Evolutionary conservation across 2,113 vertebrate species (phyloP).

Genomic region (Caranx melampygus): DNA sequence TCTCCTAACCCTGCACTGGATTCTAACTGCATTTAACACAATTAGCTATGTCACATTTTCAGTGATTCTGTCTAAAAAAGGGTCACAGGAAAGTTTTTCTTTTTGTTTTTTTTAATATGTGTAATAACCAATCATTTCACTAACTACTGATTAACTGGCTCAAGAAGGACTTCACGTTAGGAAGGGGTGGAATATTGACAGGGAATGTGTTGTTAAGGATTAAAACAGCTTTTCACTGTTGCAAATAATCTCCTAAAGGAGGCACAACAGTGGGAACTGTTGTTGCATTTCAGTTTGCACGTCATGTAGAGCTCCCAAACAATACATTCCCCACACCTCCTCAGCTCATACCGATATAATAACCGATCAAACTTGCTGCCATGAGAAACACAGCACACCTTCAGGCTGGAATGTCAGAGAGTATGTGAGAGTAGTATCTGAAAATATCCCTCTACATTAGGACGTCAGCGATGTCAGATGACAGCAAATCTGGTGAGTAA

Average conservation of each 20-base stretch:
- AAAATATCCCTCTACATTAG: conserved; percentile 66
- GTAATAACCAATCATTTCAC: conserved; percentile 38
- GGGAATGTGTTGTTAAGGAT: conserved; percentile 38
- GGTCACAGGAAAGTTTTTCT: neutral
- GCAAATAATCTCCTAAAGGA: conserved; percentile 42
- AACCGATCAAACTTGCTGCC: conserved; percentile 21
- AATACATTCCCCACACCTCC: conserved; percentile 36
- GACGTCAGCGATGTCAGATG: conserved; percentile 76
- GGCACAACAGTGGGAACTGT: neutral
- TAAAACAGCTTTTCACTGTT: conserved; percentile 25
- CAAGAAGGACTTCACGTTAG: neutral
- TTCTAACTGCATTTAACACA: conserved; percentile 10
- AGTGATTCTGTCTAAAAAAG: conserved; percentile 3
- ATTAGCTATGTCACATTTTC: conserved; percentile 8
- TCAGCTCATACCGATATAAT: conserved; percentile 34
- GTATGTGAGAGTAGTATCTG: conserved; percentile 55
- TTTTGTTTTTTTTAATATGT: neutral
- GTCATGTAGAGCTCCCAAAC: neutral
- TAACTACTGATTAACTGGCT: conserved; percentile 65
- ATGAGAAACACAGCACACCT: conserved; percentile 59
- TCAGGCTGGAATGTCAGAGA: conserved; percentile 46
- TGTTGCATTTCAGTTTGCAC: conserved; percentile 4
- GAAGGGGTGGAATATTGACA: conserved; percentile 53
- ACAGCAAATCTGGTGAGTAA: conserved; percentile 75
- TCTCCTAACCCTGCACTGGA: conserved; percentile 1